Conservation (phyloP, 2,113 vertebrate species). For the Chaetorhynchus papuensis region DNA sequence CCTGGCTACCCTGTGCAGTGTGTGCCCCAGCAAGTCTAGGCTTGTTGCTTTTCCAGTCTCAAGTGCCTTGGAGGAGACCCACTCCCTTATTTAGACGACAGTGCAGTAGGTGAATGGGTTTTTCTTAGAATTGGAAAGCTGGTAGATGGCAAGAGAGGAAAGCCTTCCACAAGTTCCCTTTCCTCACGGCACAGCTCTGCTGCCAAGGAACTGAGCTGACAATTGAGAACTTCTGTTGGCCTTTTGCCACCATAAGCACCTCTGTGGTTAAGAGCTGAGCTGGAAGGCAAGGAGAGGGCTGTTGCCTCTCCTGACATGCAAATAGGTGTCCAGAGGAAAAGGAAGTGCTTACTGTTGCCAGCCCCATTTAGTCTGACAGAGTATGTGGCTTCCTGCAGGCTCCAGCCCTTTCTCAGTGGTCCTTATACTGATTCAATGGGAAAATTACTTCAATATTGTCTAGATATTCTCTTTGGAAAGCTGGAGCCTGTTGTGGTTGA, state of each 20-base stretch:
- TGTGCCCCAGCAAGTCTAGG: background rate
- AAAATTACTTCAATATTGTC: background rate
- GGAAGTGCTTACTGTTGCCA: background rate
- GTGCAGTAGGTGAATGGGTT: background rate
- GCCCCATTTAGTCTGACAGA: background rate
- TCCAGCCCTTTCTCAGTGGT: background rate
- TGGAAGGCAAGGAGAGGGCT: conserved; percentile 25
- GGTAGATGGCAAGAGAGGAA: background rate
- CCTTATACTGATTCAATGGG: background rate
- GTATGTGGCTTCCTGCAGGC: background rate
- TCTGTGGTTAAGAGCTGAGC: background rate
- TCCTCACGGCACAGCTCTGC: background rate
- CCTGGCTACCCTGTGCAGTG: background rate
- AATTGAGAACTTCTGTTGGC: background rate
- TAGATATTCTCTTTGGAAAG: background rate
- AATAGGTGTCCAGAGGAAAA: background rate
- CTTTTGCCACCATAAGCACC: background rate
- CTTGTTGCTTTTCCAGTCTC: background rate
- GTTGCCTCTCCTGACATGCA: background rate
- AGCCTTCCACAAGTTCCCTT: background rate
- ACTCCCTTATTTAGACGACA: background rate
- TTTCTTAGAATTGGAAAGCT: background rate
- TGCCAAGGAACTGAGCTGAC: background rate
- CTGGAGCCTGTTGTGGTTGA: background rate
- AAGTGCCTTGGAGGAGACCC: background rate